Percentiles rank a stretch among this genome's conserved stretches.
Conservation (phyloP, 2,113 vertebrate genomes). For the Trinectes maculatus region DNA sequence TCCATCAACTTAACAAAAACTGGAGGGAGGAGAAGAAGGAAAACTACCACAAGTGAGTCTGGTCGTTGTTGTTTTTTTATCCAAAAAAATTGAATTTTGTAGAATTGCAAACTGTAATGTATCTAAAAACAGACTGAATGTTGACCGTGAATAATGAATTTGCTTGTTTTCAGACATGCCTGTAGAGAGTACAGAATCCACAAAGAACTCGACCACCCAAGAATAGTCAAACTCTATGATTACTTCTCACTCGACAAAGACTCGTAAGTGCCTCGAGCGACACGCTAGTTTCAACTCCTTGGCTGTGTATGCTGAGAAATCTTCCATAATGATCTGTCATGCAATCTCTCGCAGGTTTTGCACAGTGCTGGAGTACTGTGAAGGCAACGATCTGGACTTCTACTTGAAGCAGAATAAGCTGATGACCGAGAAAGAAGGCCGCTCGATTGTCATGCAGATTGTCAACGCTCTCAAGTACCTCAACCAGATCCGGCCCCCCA, state of each 20-base stretch:
- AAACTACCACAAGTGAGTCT: conserved; percentile 92
- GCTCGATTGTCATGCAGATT: conserved; percentile 97
- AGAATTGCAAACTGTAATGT: too few species aligned
- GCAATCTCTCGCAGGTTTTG: conserved; percentile 85
- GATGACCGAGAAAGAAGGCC: conserved; percentile 94
- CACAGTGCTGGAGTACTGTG: conserved; percentile 96
- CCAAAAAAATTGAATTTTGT: not conserved
- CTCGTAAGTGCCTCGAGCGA: conserved; percentile 98
- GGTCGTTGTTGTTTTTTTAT: not conserved
- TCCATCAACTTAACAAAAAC: conserved; percentile 98
- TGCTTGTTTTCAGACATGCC: conserved; percentile 84
- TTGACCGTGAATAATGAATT: not conserved
- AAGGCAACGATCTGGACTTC: conserved; percentile 96
- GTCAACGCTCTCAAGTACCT: conserved; percentile 97
- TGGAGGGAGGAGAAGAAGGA: conserved; percentile 98
- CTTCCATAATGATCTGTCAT: not conserved
- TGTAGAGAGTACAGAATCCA: conserved; percentile 98
- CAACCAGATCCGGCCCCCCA: conserved; percentile 96
- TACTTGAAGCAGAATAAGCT: conserved; percentile 98
- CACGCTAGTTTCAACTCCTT: too few species aligned
- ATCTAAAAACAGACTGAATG: not conserved
- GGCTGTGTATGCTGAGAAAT: too few species aligned
- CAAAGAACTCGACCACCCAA: conserved; percentile 95
- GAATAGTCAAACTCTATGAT: conserved; percentile 97
- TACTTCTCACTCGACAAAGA: conserved; percentile 96